Conservation (phyloP, 2,888 invertebrate species). For the Drosophila rubida region DNA sequence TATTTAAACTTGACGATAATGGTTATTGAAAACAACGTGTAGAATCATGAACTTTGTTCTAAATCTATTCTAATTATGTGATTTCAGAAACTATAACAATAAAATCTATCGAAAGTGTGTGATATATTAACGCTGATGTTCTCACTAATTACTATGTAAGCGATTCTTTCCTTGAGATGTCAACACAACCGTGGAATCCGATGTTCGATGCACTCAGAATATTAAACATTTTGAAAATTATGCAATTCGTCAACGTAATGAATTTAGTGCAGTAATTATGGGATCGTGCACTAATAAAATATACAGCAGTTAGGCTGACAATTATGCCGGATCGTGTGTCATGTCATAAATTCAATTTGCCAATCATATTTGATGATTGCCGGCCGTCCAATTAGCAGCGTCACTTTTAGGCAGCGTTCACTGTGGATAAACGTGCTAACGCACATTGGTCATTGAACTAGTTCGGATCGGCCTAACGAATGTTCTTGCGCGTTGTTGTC, state of each 20-base stretch:
- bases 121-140: too few species aligned
- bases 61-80: too few species aligned
- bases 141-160: too few species aligned
- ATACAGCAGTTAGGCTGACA: background rate
- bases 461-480: slow-evolving; percentile 46
- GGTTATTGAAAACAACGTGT: too few species aligned
- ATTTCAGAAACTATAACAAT: too few species aligned
- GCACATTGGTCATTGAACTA: slow-evolving; percentile 57
- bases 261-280: background rate
- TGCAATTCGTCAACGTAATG: background rate
- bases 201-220: too few species aligned
- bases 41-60: too few species aligned
- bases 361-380: background rate
- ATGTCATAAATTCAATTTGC: background rate
- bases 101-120: too few species aligned
- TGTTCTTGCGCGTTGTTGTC: slow-evolving; percentile 7
- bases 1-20: too few species aligned
- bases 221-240: background rate
- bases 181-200: too few species aligned
- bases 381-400: background rate
- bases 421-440: slow-evolving; percentile 29
- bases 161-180: too few species aligned
- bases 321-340: background rate
- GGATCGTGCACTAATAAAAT: background rate
- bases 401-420: slow-evolving; percentile 23